These are phyloP conservation scores for Podarcis lilfordi DNA, from an alignment of 2,797 vertebrate genomes.

Conservation along the genomic window DNA sequence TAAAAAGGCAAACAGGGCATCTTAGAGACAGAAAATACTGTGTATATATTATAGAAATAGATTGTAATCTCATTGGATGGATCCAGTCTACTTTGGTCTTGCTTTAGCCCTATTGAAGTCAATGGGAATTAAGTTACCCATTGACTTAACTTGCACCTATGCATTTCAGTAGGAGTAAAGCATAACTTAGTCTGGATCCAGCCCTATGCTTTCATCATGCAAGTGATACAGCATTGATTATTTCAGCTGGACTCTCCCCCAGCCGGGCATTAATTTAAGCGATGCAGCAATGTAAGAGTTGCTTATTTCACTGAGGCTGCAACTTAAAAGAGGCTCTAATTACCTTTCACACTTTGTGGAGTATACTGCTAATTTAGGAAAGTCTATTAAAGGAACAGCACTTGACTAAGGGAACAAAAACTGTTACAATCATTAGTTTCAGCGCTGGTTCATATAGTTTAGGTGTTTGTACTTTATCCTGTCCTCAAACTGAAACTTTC, in stretches of 20 bases:
- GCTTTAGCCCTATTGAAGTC: neutral
- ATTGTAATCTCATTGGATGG: too few relatives aligned
- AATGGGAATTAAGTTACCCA: neutral
- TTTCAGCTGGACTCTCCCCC: slow-evolving; percentile 6
- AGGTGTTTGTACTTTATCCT: slow-evolving; percentile 28
- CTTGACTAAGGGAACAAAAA: slow-evolving; percentile 40
- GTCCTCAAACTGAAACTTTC: slow-evolving; percentile 33
- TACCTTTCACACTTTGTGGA: slow-evolving; percentile 4
- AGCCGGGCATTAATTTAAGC: neutral
- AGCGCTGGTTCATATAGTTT: neutral
- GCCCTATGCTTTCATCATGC: neutral
- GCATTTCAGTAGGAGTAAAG: neutral
- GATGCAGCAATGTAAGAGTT: neutral
- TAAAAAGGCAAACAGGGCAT: slow-evolving; percentile 27
- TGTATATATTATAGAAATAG: slow-evolving; percentile 26
- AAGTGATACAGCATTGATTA: neutral
- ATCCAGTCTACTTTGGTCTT: neutral
- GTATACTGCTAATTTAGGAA: slow-evolving; percentile 13
- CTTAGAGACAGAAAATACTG: slow-evolving; percentile 17
- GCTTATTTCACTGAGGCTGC: slow-evolving; percentile 18
- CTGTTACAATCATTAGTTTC: slow-evolving; percentile 6
- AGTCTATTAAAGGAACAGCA: slow-evolving; percentile 31
- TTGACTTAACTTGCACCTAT: neutral
- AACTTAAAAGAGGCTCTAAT: slow-evolving; percentile 8
- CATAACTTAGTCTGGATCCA: neutral